These are phyloP conservation scores for Paraplagusia blochii DNA, from an alignment of 2,113 vertebrate species.

Conservation along the genomic window DNA sequence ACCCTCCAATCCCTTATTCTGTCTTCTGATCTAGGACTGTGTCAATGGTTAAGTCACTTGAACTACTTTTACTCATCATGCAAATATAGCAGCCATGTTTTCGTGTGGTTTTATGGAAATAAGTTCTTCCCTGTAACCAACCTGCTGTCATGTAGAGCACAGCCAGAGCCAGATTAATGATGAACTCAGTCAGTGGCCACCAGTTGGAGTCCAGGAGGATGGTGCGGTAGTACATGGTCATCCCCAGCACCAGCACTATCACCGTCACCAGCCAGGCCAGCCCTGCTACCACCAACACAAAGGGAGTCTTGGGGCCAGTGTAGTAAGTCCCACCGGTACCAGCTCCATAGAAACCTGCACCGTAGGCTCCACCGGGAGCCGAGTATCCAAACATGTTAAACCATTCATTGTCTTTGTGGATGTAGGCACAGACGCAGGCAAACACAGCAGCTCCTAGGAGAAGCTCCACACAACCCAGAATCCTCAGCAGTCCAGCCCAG, in stretches of 20 bases:
- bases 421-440: slow-evolving; percentile 92
- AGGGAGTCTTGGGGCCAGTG: slow-evolving; percentile 89
- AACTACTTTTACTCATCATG: no score
- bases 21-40: no score
- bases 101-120: no score
- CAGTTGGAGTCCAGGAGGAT: slow-evolving; percentile 92
- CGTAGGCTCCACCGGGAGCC: slow-evolving; percentile 76
- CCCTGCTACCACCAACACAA: slow-evolving; percentile 86
- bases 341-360: slow-evolving; percentile 26
- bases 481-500: slow-evolving; percentile 91
- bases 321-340: slow-evolving; percentile 78
- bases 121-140: slow-evolving; percentile 15
- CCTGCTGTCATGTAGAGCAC: slow-evolving; percentile 88
- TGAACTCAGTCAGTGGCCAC: slow-evolving; percentile 96
- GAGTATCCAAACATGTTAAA: slow-evolving; percentile 91
- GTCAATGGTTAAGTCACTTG: no score
- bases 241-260: slow-evolving; percentile 88
- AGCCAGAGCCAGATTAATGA: slow-evolving; percentile 85
- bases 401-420: slow-evolving; percentile 98
- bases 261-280: slow-evolving; percentile 89
- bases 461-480: slow-evolving; percentile 86
- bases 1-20: no score
- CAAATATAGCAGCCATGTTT: no score
- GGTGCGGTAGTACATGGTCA: slow-evolving; percentile 98
- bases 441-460: slow-evolving; percentile 90